Evolutionary conservation across 2,888 invertebrate genomes (phyloP).

Genomic region (Chaitophorus viminalis): DNA sequence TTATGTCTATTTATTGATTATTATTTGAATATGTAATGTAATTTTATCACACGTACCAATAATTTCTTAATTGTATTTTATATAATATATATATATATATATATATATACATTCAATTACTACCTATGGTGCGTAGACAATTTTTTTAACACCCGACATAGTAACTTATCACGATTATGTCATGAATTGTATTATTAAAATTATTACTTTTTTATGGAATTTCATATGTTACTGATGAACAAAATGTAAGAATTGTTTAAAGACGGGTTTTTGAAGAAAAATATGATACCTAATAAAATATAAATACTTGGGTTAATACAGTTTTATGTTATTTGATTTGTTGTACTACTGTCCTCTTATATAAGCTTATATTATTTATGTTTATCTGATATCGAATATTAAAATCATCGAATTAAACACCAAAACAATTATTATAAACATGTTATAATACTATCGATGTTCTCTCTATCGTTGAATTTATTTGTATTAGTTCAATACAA

Average conservation of each 20-base stretch:
- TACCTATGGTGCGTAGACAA: not conserved
- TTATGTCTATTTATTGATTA: slow-evolving; percentile 21
- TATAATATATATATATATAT: not conserved
- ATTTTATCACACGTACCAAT: slow-evolving; percentile 31
- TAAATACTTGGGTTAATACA: slow-evolving; percentile 6
- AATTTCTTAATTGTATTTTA: slow-evolving; percentile 15
- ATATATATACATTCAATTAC: slow-evolving; percentile 4
- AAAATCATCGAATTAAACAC: no score
- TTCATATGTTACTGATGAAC: slow-evolving; percentile 28
- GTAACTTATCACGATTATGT: slow-evolving; percentile 5
- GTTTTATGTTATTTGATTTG: not conserved
- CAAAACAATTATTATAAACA: no score
- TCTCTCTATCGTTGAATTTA: no score
- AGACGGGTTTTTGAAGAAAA: slow-evolving; percentile 31
- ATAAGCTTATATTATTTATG: no score
- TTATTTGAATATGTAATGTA: slow-evolving; percentile 5
- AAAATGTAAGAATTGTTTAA: slow-evolving; percentile 7
- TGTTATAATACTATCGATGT: no score
- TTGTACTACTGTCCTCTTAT: not conserved
- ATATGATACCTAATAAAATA: slow-evolving; percentile 39
- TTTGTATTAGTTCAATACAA: no score
- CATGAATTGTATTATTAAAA: slow-evolving; percentile 33
- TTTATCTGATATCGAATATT: no score
- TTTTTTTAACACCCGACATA: slow-evolving; percentile 14
- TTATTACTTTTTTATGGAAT: slow-evolving; percentile 45